These are phyloP conservation scores for Mnemiopsis leidyi DNA, from an alignment of 37 sponge, comb jelly and placozoan genomes.

Conservation along the genomic window DNA sequence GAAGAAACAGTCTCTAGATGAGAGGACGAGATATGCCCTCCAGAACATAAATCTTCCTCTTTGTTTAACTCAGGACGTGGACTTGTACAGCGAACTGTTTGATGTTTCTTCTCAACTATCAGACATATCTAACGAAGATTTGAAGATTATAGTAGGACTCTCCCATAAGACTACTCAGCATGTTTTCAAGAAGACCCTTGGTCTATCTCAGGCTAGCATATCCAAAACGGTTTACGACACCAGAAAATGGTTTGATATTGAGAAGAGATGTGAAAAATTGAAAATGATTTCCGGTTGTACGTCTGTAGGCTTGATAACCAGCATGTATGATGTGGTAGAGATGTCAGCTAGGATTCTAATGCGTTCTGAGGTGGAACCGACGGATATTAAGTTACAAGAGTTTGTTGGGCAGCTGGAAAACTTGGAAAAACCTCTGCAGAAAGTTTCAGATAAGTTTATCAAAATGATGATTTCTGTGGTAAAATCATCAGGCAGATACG, in stretches of 20 bases:
- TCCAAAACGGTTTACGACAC: background rate
- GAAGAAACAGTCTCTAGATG: background rate
- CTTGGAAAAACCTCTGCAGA: background rate
- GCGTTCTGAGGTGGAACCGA: background rate
- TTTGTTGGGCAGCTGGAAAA: background rate
- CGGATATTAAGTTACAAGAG: background rate
- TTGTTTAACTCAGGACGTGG: background rate
- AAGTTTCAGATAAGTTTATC: background rate
- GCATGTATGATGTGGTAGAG: background rate
- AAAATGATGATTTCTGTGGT: background rate
- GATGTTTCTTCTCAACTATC: background rate
- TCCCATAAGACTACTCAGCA: background rate
- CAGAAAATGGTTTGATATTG: background rate
- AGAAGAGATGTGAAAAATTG: background rate
- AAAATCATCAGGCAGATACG: background rate
- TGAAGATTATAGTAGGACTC: background rate
- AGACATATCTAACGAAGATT: background rate
- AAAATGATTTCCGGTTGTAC: background rate
- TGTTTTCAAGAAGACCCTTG: background rate
- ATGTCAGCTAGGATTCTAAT: background rate
- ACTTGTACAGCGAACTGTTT: background rate
- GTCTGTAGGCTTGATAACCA: background rate
- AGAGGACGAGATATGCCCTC: background rate
- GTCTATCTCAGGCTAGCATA: background rate
- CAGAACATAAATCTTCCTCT: background rate